Conservation (phyloP, 2,888 invertebrate species). For the Priocnemis perturbator region DNA sequence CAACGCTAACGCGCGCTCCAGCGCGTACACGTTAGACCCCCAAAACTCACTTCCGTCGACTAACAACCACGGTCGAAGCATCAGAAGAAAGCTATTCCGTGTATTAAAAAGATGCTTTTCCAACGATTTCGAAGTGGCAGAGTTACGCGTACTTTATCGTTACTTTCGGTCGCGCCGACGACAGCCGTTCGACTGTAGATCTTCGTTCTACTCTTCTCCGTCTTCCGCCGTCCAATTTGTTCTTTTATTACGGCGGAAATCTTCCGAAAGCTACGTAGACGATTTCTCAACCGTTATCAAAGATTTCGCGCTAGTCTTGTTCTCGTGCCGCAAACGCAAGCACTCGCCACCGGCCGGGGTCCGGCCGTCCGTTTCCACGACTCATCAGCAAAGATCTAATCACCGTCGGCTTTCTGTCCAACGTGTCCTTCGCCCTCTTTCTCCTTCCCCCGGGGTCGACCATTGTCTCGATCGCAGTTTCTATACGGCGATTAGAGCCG, state of each 20-base stretch:
- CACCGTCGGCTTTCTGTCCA: slow-evolving; percentile 14
- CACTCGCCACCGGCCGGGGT: slow-evolving; percentile 24
- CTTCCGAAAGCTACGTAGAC: background rate
- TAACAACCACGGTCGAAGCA: slow-evolving; percentile 3
- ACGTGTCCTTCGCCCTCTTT: slow-evolving; percentile 22
- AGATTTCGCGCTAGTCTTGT: slow-evolving; percentile 20
- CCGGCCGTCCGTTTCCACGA: slow-evolving; percentile 26
- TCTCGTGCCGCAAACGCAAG: slow-evolving; percentile 35
- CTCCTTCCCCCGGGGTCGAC: slow-evolving; percentile 14
- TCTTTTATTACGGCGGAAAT: too few relatives aligned
- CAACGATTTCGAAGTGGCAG: too few relatives aligned
- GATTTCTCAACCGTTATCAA: slow-evolving; percentile 25
- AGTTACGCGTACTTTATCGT: too few relatives aligned
- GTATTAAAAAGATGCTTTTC: slow-evolving; percentile 13
- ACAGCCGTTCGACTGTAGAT: too few relatives aligned
- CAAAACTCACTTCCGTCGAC: slow-evolving; percentile 47
- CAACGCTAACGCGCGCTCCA: slow-evolving; percentile 35
- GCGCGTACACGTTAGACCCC: slow-evolving; percentile 20
- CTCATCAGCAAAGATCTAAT: slow-evolving; percentile 47
- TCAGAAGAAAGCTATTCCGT: slow-evolving; percentile 12
- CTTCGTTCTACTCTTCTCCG: too few relatives aligned
- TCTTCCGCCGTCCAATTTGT: too few relatives aligned
- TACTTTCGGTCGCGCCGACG: too few relatives aligned
- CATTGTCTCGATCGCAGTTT: slow-evolving; percentile 37
- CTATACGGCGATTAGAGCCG: slow-evolving; percentile 30